Evolutionary conservation across 2,797 vertebrate species (phyloP).

Genomic region (Euphonia xanthogaster): DNA sequence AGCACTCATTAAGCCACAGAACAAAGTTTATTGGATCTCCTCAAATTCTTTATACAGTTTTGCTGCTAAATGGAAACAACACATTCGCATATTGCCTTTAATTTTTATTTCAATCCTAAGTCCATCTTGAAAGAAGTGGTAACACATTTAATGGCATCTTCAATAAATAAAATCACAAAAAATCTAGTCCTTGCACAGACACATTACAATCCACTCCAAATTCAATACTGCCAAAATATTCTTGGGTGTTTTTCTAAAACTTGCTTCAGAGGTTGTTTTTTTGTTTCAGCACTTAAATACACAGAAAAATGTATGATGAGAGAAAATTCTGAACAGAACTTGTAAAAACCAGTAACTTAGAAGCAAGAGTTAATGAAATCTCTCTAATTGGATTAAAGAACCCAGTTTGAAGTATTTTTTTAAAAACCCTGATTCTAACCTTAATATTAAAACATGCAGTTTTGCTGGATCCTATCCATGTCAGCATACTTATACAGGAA

Average conservation of each 20-base stretch:
- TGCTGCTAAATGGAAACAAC: conserved; percentile 44
- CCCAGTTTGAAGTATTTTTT: not conserved
- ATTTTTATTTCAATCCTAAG: conserved; percentile 37
- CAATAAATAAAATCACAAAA: conserved; percentile 68
- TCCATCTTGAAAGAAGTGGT: conserved; percentile 15
- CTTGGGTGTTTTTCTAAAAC: not conserved
- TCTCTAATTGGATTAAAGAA: conserved; percentile 20
- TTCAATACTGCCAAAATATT: conserved; percentile 41
- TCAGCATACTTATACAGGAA: not conserved
- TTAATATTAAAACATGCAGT: not conserved
- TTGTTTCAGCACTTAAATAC: conserved; percentile 52
- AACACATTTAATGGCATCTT: conserved; percentile 52
- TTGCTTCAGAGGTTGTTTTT: not conserved
- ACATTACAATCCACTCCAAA: conserved; percentile 61
- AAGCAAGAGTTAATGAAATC: conserved; percentile 16
- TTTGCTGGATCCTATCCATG: not conserved
- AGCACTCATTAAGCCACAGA: conserved; percentile 37
- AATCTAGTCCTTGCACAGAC: conserved; percentile 43
- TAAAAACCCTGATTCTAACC: conserved; percentile 17
- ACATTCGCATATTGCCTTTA: conserved; percentile 16
- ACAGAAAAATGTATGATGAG: conserved; percentile 30
- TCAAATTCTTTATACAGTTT: conserved; percentile 55
- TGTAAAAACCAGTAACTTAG: conserved; percentile 26
- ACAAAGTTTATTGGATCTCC: conserved; percentile 69
- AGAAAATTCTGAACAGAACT: conserved; percentile 32